A percentile compares a stretch with the other conserved stretches of the same genome.
These are phyloP conservation scores for Mola mola DNA, from an alignment of 2,113 vertebrate species.

Conservation along the genomic window DNA sequence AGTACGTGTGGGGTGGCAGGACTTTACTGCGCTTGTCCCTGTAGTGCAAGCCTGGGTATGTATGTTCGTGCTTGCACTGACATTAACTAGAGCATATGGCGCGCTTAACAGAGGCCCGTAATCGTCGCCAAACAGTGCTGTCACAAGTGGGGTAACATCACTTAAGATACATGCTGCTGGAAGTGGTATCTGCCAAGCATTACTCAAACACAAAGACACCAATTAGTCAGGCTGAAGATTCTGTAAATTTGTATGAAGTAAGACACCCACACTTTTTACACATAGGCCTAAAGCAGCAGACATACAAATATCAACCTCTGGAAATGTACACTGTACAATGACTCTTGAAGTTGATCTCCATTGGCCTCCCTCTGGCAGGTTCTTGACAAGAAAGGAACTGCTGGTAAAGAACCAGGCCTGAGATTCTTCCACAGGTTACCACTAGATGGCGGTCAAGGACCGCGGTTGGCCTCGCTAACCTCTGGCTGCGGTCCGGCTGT, in stretches of 20 bases:
- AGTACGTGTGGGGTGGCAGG: slow-evolving; percentile 19
- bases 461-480: slow-evolving; percentile 28
- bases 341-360: too few relatives aligned
- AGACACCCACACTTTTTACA: background rate
- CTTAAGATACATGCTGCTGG: background rate
- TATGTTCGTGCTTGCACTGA: slow-evolving; percentile 69
- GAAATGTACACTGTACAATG: too few relatives aligned
- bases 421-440: slow-evolving; percentile 23
- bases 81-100: slow-evolving; percentile 76
- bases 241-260: background rate
- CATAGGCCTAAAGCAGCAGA: background rate
- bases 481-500: background rate
- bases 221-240: background rate
- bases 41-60: too few relatives aligned
- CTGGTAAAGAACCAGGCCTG: background rate
- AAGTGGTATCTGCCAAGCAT: too few relatives aligned
- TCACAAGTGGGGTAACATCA: background rate
- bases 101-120: background rate
- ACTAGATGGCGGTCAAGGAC: slow-evolving; percentile 79
- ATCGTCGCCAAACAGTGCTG: background rate
- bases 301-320: too few relatives aligned
- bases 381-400: background rate
- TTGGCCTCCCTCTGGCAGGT: background rate
- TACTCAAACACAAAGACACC: background rate
- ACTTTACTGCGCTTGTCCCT: slow-evolving; percentile 73